A percentile compares a stretch with the other conserved stretches of the same genome.
phyloP scores from a whole-genome alignment of 2,113 vertebrate species.

The Pelmatolapia mariae region DNA sequence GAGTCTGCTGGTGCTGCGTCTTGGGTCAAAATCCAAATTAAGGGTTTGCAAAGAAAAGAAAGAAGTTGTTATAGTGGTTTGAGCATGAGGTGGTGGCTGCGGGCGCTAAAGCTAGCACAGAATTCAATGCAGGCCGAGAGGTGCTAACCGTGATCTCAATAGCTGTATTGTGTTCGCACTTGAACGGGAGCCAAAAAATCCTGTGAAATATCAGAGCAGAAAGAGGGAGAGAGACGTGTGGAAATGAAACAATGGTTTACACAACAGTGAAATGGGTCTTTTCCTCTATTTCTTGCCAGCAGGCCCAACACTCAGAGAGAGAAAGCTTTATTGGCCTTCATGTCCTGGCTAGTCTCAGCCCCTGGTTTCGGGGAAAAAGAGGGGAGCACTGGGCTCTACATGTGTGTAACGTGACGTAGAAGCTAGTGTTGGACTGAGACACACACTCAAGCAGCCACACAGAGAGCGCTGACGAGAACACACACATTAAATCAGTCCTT shows the following conservation, averaged over 20 bases:
- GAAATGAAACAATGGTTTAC: slow-evolving; percentile 76
- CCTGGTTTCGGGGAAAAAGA: neutral
- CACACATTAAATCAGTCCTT: neutral
- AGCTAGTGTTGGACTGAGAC: neutral
- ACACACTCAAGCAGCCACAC: slow-evolving; percentile 15
- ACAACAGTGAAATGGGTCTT: slow-evolving; percentile 67
- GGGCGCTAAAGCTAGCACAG: slow-evolving; percentile 34
- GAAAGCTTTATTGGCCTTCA: slow-evolving; percentile 47
- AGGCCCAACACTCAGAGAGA: slow-evolving; percentile 37
- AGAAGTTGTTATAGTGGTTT: neutral
- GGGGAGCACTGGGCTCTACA: neutral
- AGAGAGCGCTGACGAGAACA: slow-evolving; percentile 3
- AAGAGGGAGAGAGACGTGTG: slow-evolving; percentile 55
- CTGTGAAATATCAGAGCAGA: slow-evolving; percentile 66
- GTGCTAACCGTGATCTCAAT: slow-evolving; percentile 64
- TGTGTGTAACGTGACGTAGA: neutral
- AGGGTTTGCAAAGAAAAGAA: neutral
- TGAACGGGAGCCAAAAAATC: slow-evolving; percentile 63
- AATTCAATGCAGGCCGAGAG: slow-evolving; percentile 37
- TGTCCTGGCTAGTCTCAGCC: slow-evolving; percentile 56
- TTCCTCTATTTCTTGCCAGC: slow-evolving; percentile 59
- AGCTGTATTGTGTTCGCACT: slow-evolving; percentile 73
- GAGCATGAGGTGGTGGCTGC: slow-evolving; percentile 33
- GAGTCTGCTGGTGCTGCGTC: neutral
- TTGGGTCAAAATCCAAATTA: slow-evolving; percentile 1